Base-by-base conservation (phyloP, 2,113 vertebrate genomes). In the Prunella fulvescens region DNA sequence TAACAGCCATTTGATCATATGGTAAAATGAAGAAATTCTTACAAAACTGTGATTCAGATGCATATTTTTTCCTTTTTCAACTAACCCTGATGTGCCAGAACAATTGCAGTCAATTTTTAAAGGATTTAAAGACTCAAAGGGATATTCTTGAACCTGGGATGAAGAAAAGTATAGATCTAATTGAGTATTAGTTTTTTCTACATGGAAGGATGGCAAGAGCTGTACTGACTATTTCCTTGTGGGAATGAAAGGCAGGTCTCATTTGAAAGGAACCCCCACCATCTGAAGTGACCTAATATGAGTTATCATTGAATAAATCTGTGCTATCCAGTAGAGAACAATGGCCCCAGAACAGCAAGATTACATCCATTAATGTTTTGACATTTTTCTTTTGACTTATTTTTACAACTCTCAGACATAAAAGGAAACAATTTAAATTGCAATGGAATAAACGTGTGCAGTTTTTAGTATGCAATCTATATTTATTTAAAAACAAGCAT, bases 271-370 rank as follows among this genome's bases (percentile, higher is more conserved):
- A 88, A n/a, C 24, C 2, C 20, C 91, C 44, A 60, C 81, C 74
- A 74, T 79, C 69, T 86, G 65, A 93, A 48, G 29, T 76, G 50
- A 76, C 74, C 53, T 81, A 69, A 73, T 72, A 70, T 31, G 35
- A 85, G 44, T 61, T 90, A 88, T 85, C 51, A 85, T 72, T 93
- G 31, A 91, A 76, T 61, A 93, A 77, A 80, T 92, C 81, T 93
- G 48, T 80, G 37, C 40, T 90, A 80, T 64, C 66, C 70, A 77
- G 25, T 64, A 80, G 69, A 65, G 66, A 90, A 93, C 51, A 88
- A 73, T 45, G 57, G 31, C 3, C 6, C 65, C 22, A 37, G 19
- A 95, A 89, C 39, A 89, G 24, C 16, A 85, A 72, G 45, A 87
- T 42, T 57, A 9, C 7, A 58, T 69, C 14, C 62, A 82, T 89